These are phyloP conservation scores for Hypomecis atomaria DNA, from an alignment of 2,888 invertebrate genomes.

Conservation along the genomic window DNA sequence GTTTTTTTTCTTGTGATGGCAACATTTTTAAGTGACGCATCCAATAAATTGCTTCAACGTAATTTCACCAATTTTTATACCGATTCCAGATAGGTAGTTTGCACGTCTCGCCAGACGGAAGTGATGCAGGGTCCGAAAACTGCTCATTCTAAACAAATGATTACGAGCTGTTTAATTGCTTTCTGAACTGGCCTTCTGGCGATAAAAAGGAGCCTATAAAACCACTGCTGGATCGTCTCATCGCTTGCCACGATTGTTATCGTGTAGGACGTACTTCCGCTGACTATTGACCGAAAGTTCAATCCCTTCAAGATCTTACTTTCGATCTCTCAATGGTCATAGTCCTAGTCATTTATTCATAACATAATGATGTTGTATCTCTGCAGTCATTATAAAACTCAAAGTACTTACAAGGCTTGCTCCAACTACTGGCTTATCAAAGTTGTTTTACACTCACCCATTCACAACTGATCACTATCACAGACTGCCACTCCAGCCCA, in stretches of 20 bases:
- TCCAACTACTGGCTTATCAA: too few relatives aligned
- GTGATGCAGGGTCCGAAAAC: constrained; percentile 15
- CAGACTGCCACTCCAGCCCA: too few relatives aligned
- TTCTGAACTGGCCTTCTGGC: constrained; percentile 17
- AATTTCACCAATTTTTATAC: background rate
- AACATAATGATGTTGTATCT: too few relatives aligned
- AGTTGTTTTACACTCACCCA: too few relatives aligned
- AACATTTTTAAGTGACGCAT: too few relatives aligned
- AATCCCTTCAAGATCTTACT: background rate
- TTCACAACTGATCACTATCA: too few relatives aligned
- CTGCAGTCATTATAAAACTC: too few relatives aligned
- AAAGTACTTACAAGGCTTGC: too few relatives aligned
- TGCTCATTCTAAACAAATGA: constrained; percentile 24
- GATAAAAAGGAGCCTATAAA: constrained; percentile 29
- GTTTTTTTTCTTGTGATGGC: too few relatives aligned
- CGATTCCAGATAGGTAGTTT: constrained; percentile 4
- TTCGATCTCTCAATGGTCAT: background rate
- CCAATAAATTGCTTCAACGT: too few relatives aligned
- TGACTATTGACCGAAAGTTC: background rate
- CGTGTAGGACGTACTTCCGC: constrained; percentile 5
- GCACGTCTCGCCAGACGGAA: constrained; percentile 21
- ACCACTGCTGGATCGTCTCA: constrained; percentile 22
- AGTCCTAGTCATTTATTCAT: too few relatives aligned
- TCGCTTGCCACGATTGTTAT: constrained; percentile 10
- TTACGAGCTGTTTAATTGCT: constrained; percentile 33